These are phyloP conservation scores for Chorisops tibialis DNA, from an alignment of 2,888 invertebrate species.

Conservation along the genomic window DNA sequence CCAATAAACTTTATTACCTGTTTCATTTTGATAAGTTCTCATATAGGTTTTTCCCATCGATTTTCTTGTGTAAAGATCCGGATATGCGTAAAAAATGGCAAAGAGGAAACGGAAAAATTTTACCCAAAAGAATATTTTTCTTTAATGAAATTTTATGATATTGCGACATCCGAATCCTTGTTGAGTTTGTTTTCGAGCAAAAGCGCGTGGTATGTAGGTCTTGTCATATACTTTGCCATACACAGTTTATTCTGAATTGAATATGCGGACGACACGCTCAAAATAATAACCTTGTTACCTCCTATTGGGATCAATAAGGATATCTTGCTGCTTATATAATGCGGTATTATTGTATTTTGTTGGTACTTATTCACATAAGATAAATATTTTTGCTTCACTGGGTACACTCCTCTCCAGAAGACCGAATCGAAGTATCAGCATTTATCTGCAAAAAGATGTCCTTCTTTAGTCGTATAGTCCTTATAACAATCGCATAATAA, in stretches of 20 bases:
- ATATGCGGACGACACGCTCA: conserved; percentile 10
- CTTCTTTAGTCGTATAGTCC: too few relatives aligned
- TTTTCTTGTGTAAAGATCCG: background rate
- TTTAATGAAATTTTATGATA: conserved; percentile 16
- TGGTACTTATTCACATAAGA: too few relatives aligned
- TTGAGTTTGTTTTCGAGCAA: background rate
- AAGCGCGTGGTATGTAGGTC: background rate
- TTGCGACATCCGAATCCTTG: conserved; percentile 13
- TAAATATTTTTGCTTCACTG: too few relatives aligned
- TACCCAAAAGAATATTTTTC: background rate
- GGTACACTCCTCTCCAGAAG: too few relatives aligned
- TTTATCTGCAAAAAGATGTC: too few relatives aligned
- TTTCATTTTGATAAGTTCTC: background rate
- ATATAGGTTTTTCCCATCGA: background rate
- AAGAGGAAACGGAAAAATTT: too few relatives aligned
- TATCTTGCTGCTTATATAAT: background rate
- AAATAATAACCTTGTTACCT: conserved; percentile 14
- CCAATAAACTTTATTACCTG: conserved; percentile 8
- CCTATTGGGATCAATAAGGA: conserved; percentile 2
- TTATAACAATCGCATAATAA: too few relatives aligned
- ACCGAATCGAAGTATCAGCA: too few relatives aligned
- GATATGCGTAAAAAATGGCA: too few relatives aligned
- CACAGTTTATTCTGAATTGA: background rate
- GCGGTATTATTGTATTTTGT: too few relatives aligned
- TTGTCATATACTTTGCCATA: background rate